These are phyloP conservation scores for Carpatolechia fugitivella DNA, from an alignment of 2,888 invertebrate genomes.

Conservation along the genomic window DNA sequence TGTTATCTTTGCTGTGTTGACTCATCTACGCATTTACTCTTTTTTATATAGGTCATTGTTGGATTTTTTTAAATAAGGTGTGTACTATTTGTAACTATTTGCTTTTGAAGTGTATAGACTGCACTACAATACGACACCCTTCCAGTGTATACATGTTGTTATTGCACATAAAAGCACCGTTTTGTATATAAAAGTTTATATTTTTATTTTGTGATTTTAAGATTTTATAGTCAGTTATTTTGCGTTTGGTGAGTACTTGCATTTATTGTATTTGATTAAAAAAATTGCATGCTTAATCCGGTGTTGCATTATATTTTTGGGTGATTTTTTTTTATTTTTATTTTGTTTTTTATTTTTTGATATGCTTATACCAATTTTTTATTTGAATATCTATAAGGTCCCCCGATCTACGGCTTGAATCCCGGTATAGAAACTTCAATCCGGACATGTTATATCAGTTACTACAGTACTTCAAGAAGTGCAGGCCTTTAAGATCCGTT, in stretches of 20 bases:
- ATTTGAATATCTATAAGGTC: neutral
- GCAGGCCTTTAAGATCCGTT: neutral
- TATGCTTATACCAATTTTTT: neutral
- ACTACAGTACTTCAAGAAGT: constrained; percentile 3
- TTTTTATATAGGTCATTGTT: constrained; percentile 70
- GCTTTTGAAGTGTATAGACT: constrained; percentile 7
- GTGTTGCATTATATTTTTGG: neutral
- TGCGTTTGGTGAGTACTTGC: neutral
- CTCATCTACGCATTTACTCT: constrained; percentile 35
- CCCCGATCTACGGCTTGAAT: neutral
- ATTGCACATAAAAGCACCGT: constrained; percentile 6
- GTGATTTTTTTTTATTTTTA: neutral
- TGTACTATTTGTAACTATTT: constrained; percentile 37
- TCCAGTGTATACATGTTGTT: neutral
- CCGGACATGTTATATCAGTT: neutral
- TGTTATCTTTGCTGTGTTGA: constrained; percentile 10
- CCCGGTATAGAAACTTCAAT: neutral
- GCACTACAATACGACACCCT: neutral
- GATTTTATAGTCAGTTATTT: neutral
- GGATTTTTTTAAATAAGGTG: constrained; percentile 70
- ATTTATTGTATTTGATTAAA: neutral
- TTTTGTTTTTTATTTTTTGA: neutral
- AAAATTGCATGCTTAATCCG: neutral
- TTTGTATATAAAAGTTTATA: neutral
- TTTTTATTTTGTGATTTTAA: neutral